Base-by-base conservation (phyloP, 2,113 vertebrate genomes). In the Pangasianodon gigas region DNA sequence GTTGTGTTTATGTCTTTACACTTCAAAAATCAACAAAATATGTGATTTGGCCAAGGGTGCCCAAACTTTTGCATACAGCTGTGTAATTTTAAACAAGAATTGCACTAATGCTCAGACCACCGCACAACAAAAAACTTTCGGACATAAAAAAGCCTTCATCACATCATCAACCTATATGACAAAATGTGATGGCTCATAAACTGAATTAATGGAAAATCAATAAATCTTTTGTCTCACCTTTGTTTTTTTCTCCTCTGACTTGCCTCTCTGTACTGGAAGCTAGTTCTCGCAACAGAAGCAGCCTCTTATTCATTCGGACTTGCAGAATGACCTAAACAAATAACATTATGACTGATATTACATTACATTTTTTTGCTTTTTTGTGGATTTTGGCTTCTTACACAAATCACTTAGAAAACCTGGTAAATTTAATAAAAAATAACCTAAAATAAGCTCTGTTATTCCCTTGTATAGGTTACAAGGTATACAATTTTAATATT, bases 321-420 rank as follows among this genome's bases (percentile, higher is more conserved):
- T 94, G 96, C 90, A 96, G 84, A 93, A 97, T 92, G 62, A 97
- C 60, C 98, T 97, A 92, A 88, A 92, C 88, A 54, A 46, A 81
- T 89, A 29, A 56, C 51, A 82, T 16, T 13, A 58, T 56, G 2
- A 56, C n/a, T 24, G 2, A 75, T 52, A 1, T 56, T 41, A 10
- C 48, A 16, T 86, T 21, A 74, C 32, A 29, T 48, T 58, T 69
- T 51, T 44, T 44, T 14, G 0, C 51, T 48, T 48, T 80, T n/a
- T 32, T 51, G 67, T 26, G 8, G 37, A 37, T 62, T 10, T 60
- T 62, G 56, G 2, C 24, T 85, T n/a, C 8, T n/a, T 48, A 62
- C 48, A 67, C 1, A 32, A 84, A 41, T 37, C n/a, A 58, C 21
- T 84, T 79, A 2, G 26, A 79, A 51, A 48, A 29, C 1, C 6